phyloP scores from a whole-genome alignment of 2,888 invertebrate genomes.

The Hofmannophila pseudospretella region DNA sequence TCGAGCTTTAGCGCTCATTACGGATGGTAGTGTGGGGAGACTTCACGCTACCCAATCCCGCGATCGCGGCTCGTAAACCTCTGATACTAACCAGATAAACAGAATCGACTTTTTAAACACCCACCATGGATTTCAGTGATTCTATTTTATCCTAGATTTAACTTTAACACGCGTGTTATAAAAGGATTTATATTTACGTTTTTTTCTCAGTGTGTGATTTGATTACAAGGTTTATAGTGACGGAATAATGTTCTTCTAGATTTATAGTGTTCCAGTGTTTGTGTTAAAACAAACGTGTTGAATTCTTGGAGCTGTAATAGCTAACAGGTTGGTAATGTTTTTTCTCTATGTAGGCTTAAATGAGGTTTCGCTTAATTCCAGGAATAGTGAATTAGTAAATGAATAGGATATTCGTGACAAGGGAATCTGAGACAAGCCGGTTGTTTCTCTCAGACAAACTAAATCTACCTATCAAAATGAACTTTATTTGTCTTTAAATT shows the following conservation, averaged over 20 bases:
- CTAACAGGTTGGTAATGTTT: slow-evolving; percentile 35
- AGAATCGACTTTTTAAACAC: slow-evolving; percentile 8
- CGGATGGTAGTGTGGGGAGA: not conserved
- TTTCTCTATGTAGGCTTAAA: slow-evolving; percentile 12
- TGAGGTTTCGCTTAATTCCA: not conserved
- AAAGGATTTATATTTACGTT: slow-evolving; percentile 12
- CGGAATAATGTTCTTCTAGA: slow-evolving; percentile 28
- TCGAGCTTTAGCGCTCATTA: slow-evolving; percentile 35
- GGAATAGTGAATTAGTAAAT: not conserved
- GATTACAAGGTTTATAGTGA: slow-evolving; percentile 31
- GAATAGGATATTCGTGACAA: too few relatives aligned
- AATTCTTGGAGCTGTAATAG: slow-evolving; percentile 18
- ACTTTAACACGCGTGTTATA: slow-evolving; percentile 18
- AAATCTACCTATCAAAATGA: too few relatives aligned
- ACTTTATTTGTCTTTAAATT: too few relatives aligned
- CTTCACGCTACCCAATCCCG: not conserved
- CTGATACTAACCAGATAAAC: slow-evolving; percentile 4
- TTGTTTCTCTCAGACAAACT: too few relatives aligned
- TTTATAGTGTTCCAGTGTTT: slow-evolving; percentile 29
- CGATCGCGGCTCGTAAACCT: slow-evolving; percentile 1
- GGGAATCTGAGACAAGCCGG: too few relatives aligned
- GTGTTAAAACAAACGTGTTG: slow-evolving; percentile 18
- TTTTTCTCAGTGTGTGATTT: slow-evolving; percentile 31
- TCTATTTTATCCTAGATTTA: slow-evolving; percentile 21
- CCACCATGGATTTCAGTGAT: slow-evolving; percentile 39